Base-by-base conservation (phyloP, 2,797 vertebrate species). In the Tenualosa ilisha region DNA sequence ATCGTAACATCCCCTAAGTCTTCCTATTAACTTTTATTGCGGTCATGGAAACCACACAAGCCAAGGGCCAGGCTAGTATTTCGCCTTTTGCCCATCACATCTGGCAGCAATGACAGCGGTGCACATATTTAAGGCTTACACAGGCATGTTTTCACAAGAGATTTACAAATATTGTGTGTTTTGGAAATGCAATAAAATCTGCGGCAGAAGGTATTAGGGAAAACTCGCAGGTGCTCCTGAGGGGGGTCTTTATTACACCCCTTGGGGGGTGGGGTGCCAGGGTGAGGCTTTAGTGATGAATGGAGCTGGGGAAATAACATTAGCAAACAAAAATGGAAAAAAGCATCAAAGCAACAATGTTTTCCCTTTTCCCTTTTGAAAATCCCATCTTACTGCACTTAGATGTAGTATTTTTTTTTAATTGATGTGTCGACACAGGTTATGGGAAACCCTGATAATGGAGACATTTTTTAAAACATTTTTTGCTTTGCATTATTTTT, bases 11-110 rank as follows among this genome's bases (percentile, higher is more conserved):
- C 63, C 68, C 82, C 22, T 86, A 81, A 89, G 90, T 82, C 82
- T 31, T 37, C 15, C 31, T n/a, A 61, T 51, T 79, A 84, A 84
- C 87, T 90, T 91, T 88, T 88, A 88, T 82, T 54, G 83, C 68
- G 81, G 51, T 59, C 72, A 26, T 86, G 65, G 40, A 75, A 26
- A 37, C 43, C 89, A 88, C 20, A 43, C 7, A 20, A 37, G 37
- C 65, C 26, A 31, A 8, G 12, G n/a, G 37, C 40, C 72, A 79
- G 13, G 20, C 37, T 46, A 79, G 72, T 95, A 95, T 95, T 79
- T 93, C 95, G 95, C 89, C 96, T 88, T 95, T 96, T 96, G 94
- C 95, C 96, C 1, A 96, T 95, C 0, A 95, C 96, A 0, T 95
- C 96, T 84, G 97, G 86, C 4, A 97, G 95, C 95, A 0, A 94